Base-by-base conservation (phyloP, 2,113 vertebrate species). In the Neolamprologus longior region DNA sequence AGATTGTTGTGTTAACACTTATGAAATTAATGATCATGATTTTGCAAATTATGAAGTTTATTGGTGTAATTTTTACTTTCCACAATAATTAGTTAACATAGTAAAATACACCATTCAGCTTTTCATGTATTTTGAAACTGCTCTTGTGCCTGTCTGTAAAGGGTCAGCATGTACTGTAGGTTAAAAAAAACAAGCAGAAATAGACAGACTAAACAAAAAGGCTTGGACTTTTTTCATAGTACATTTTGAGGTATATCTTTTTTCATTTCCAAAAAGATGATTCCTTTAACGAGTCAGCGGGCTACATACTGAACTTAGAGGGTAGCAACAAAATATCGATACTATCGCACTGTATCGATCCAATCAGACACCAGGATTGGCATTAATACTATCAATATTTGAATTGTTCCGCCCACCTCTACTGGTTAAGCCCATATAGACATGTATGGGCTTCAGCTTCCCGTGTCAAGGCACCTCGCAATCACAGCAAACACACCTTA, bases 401-500 rank as follows among this genome's bases (percentile, higher is more conserved):
- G 6, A 35, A 35, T 0, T 35, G 4, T n/a, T 35, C 4, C 1
- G 1, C 9, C 9, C 31, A 63, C 31, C 31, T n/a, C 31, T 35
- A 35, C 31, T 35, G 9, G 58, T 63, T 63, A 35, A 63, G 58
- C 31, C 58, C 31, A 63, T 63, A 35, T 12, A 63, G 31, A 35
- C 17, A 63, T 63, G 31, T 35, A 63, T 35, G 31, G 58, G 31
- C 58, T 63, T 63, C 17, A 12, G 58, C 58, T 35, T 63, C 9
- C 15, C 0, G 6, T 19, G 28, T 35, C 31, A 63, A 63, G 0
- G 28, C 58, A 63, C 15, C 58, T 63, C 0, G 9, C 58, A 19
- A 63, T 63, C n/a, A 71, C 0, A 71, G 35, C 66, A 73, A 45
- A 73, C 13, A 7, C 13, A 73, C 37, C 37, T 73, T 73, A 73